Conservation (phyloP, 1,140 invertebrate species). For the Drosophila seguyi region DNA sequence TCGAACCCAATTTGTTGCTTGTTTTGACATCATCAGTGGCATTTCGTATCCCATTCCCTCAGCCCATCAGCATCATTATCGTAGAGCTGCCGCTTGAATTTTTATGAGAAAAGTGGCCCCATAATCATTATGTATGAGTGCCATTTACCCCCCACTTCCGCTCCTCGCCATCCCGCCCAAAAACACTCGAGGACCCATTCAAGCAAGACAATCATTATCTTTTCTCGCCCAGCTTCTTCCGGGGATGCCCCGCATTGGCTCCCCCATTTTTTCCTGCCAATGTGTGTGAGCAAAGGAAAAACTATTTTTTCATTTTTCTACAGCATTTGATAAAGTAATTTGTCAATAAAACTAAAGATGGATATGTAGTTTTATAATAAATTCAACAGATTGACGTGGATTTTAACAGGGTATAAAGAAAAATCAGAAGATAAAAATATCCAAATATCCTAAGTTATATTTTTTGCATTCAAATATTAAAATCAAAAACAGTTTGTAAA, state of each 20-base stretch:
- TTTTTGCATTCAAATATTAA: too few species aligned
- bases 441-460: too few species aligned
- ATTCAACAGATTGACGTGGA: neutral
- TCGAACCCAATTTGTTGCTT: constrained; percentile 76
- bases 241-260: neutral
- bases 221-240: constrained; percentile 46
- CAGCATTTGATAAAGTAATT: constrained; percentile 63
- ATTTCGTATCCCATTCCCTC: constrained; percentile 31
- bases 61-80: constrained; percentile 55
- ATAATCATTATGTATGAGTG: constrained; percentile 79
- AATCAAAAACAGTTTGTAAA: too few species aligned
- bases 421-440: too few species aligned
- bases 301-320: constrained; percentile 54
- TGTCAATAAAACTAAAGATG: constrained; percentile 61
- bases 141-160: constrained; percentile 51
- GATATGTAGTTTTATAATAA: constrained; percentile 7
- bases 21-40: constrained; percentile 72
- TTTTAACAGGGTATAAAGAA: neutral
- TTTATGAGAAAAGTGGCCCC: constrained; percentile 79
- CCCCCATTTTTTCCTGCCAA: neutral
- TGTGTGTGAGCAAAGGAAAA: constrained; percentile 27
- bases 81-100: constrained; percentile 71
- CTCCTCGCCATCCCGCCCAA: constrained; percentile 4
- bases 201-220: constrained; percentile 68
- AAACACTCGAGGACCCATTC: constrained; percentile 26